Evolutionary conservation across 2,113 vertebrate genomes (phyloP), one percentile per base, ranked within the genome.

Genomic region (Myanophis thanlyinensis): DNA sequence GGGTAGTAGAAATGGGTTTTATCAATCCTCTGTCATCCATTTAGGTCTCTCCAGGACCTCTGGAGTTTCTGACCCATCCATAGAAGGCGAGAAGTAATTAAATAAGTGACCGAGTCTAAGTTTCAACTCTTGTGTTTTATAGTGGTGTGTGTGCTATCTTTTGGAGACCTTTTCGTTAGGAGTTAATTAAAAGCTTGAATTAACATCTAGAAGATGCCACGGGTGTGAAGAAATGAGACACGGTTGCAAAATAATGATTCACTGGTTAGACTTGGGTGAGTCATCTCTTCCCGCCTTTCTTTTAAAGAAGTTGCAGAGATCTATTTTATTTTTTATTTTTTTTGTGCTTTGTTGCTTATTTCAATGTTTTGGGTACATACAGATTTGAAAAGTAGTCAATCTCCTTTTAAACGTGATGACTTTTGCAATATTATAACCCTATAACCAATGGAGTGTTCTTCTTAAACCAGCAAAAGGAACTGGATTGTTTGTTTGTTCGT

Each of bases 171-270:
- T 85, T 92, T 85, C 10, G 46, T 89, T 85, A 85, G 88, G 59
- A 89, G 92, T 89, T 89, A 92, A 92, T 92, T 89, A 92, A 92
- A 89, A 89, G 92, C 35, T 40, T 92, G 92, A 89, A 49, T 92
- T 92, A 92, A 92, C 30, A 89, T 88, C 92, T 53, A 92, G 73
- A 51, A 92, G 92, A 62, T 92, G 88, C 92, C 46, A 89, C n/a
- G 89, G 59, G 52, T 7, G n/a, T 20, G 25, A 85, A 89, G 73
- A 40, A 92, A 89, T 85, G n/a, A 59, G 88, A 51, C 73, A 59
- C 25, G 0, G 13, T 85, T 9, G 89, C 46, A 85, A 92, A 92
- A 89, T 92, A 85, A 92, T 85, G 92, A 92, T 89, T 85, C 88
- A 92, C 46, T 51, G 27, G 30, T 86, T 86, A 85, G 46, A 51